These are phyloP conservation scores for Cyclina sinensis DNA, from an alignment of 1,140 invertebrate species.

Conservation along the genomic window DNA sequence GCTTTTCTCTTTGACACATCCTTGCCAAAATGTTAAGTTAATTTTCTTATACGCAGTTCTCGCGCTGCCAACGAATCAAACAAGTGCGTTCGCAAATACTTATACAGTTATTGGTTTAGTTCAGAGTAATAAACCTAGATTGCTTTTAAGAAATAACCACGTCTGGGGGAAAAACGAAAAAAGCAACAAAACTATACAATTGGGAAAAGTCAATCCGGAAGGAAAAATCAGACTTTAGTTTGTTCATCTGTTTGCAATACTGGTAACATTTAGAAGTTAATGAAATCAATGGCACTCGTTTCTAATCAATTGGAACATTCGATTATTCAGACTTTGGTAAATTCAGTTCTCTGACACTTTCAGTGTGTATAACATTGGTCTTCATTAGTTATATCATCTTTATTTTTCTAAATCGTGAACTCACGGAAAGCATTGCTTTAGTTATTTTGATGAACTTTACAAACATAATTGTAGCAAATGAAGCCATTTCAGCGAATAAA, in stretches of 20 bases:
- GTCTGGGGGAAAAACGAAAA: background rate
- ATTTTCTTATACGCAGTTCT: slow-evolving; percentile 10
- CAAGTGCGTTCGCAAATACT: slow-evolving; percentile 33
- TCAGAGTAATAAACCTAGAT: slow-evolving; percentile 1
- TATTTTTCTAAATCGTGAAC: too few species aligned
- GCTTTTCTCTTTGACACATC: background rate
- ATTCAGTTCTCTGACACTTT: too few species aligned
- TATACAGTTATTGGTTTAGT: slow-evolving; percentile 23
- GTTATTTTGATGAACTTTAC: too few species aligned
- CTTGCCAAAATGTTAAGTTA: slow-evolving; percentile 39
- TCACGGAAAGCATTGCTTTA: too few species aligned
- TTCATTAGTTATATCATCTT: too few species aligned
- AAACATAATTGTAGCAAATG: too few species aligned
- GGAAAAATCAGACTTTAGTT: background rate
- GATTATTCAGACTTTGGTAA: too few species aligned
- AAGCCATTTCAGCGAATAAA: too few species aligned
- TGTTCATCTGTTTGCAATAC: background rate
- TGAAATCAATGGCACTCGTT: too few species aligned
- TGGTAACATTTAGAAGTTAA: too few species aligned
- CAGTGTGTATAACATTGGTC: too few species aligned
- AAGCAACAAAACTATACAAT: background rate
- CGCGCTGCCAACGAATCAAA: background rate
- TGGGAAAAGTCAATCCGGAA: background rate
- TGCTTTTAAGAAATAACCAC: slow-evolving; percentile 28
- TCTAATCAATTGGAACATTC: too few species aligned